Evolutionary conservation across 1,140 invertebrate genomes (phyloP).

Genomic region (Cyrtorhinus lividipennis): DNA sequence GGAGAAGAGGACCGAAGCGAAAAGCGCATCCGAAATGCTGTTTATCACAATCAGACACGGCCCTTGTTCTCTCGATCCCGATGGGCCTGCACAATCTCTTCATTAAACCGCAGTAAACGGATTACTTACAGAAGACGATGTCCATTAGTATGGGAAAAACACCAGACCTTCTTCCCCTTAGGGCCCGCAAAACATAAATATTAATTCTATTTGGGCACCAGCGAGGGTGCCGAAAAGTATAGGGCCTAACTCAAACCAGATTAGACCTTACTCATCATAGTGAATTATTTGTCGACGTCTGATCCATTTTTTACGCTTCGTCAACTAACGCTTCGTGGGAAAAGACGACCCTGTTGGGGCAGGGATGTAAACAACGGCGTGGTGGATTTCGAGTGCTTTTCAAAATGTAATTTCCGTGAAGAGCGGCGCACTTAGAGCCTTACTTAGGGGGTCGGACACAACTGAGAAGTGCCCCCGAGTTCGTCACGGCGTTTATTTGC

Average conservation of each 20-base stretch:
- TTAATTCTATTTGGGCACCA: not conserved
- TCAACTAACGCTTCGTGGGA: not conserved
- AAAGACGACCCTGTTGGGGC: not conserved
- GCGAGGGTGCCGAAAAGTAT: not conserved
- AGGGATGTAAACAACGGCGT: not conserved
- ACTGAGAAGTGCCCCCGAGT: too few species aligned
- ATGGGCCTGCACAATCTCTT: not conserved
- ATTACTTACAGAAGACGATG: not conserved
- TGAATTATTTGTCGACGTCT: slow-evolving; percentile 3
- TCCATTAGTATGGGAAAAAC: slow-evolving; percentile 9
- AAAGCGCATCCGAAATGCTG: slow-evolving; percentile 3
- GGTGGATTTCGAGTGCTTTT: not conserved
- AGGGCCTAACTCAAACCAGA: not conserved
- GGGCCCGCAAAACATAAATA: slow-evolving; percentile 1
- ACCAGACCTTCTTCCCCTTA: too few species aligned
- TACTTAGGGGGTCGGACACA: not conserved
- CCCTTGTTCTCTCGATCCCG: not conserved
- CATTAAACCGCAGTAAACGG: slow-evolving; percentile 1
- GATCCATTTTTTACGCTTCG: slow-evolving; percentile 6
- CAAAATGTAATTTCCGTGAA: slow-evolving; percentile 2
- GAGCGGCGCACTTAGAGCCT: not conserved
- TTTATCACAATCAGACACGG: slow-evolving; percentile 4
- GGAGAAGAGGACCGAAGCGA: not conserved
- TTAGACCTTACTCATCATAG: not conserved
- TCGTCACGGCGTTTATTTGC: too few species aligned